Evolutionary conservation across 2,113 vertebrate genomes (phyloP).

Genomic region (Ctenodactylus gundi): DNA sequence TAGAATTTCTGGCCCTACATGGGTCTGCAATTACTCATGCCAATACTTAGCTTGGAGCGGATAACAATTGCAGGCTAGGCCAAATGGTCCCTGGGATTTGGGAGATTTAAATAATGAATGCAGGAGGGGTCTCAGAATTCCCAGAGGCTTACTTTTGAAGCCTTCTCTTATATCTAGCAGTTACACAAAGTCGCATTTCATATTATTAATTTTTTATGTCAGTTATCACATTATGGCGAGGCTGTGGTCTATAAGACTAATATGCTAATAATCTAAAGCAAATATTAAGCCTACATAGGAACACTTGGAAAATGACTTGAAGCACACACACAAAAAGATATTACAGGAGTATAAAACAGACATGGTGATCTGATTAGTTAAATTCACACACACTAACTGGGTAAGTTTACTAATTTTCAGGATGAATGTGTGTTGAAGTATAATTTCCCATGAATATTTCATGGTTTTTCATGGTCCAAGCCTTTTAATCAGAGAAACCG

Average conservation of each 20-base stretch:
- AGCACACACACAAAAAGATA: not conserved
- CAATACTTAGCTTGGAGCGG: not conserved
- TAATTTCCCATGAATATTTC: slow-evolving; percentile 52
- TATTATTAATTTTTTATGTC: not conserved
- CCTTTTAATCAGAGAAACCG: slow-evolving; percentile 28
- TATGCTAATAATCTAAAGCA: slow-evolving; percentile 1
- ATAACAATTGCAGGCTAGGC: not conserved
- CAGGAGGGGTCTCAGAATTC: not conserved
- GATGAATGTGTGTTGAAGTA: slow-evolving; percentile 11
- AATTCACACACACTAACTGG: not conserved
- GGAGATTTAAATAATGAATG: not conserved
- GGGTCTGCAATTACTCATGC: not conserved
- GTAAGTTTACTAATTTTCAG: slow-evolving; percentile 36
- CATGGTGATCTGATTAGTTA: not conserved
- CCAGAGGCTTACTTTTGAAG: not conserved
- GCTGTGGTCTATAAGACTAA: not conserved
- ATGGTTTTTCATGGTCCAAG: not conserved
- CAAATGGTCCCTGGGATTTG: not conserved
- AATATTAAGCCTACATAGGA: not conserved
- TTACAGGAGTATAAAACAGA: not conserved
- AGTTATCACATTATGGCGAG: not conserved
- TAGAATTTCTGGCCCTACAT: not conserved
- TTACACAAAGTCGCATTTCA: not conserved
- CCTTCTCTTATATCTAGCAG: not conserved
- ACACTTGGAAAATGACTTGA: not conserved